Evolutionary conservation across 2,888 invertebrate species (phyloP), one percentile per base, ranked within the genome.

Genomic region (Eristalis pertinax): DNA sequence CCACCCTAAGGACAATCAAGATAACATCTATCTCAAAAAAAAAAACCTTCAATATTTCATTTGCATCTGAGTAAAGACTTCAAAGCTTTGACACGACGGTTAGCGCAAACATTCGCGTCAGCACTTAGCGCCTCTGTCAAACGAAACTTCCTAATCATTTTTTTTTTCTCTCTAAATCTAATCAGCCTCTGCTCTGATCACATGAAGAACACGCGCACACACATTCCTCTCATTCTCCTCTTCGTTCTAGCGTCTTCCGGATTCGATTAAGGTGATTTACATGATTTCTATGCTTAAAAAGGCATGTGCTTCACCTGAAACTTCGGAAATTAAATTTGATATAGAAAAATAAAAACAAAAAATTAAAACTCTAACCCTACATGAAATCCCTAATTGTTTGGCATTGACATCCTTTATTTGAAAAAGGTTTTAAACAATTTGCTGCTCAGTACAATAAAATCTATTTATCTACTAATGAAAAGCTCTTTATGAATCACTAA

Each of bases 361-460:
- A 32, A 24, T 26, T 26, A 26, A 26, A 26, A 26, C 43, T 73
- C 43, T 56, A 38, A 60, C 26, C 50, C 62, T 68, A 41, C 32
- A 5, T 56, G 60, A 24, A n/a, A 70, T 73, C 72, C 68, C 64
- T 32, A 74, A 85, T 82, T 82, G 85, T 74, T 82, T 77, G 77
- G 64, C 77, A 85, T 68, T 77, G 76, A 81, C 82, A 77, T 85
- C 85, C 85, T 85, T 82, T 85, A 72, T 58, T 83, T 65, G 74
- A 75, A 86, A 83, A 86, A 70, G 85, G 77, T 43, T 72, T 43
- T 62, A 86, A 86, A 83, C 86, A 86, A 86, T 83, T 85, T 63
- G 7, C 64, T 32, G n/a, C 41, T 38, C 50, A 35, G 38, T 38
- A 26, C 35, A 29, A 56, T 24, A 24, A 22, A 60, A 64, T 68